Evolutionary conservation across 1,140 invertebrate genomes (phyloP).

Genomic region (Bombus pyrosoma): DNA sequence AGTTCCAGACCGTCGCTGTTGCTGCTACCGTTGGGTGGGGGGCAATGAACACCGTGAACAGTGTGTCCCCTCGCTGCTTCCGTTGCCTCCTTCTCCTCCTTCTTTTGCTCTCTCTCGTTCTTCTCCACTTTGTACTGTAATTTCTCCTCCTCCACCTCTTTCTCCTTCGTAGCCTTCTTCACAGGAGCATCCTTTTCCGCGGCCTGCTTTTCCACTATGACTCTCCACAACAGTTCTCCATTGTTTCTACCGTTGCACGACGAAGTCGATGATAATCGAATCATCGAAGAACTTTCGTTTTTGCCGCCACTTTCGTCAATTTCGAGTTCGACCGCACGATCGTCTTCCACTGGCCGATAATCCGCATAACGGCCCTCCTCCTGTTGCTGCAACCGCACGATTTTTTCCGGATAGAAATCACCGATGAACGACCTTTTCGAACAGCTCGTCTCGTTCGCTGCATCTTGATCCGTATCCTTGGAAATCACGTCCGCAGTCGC

Average conservation of each 20-base stretch:
- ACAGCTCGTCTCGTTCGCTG: not conserved
- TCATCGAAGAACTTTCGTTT: constrained; percentile 9
- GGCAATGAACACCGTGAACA: constrained; percentile 66
- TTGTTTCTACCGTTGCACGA: constrained; percentile 15
- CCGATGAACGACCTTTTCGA: constrained; percentile 53
- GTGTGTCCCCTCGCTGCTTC: constrained; percentile 67
- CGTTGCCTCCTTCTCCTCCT: constrained; percentile 60
- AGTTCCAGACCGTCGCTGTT: constrained; percentile 48
- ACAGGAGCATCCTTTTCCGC: not conserved
- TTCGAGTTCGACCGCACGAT: not conserved
- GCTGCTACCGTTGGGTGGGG: constrained; percentile 63
- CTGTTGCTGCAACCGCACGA: not conserved
- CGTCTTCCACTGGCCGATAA: too few relatives aligned
- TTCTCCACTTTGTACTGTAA: not conserved
- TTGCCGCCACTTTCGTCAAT: not conserved
- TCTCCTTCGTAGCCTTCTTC: constrained; percentile 41
- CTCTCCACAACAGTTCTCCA: constrained; percentile 65
- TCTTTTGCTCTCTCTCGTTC: not conserved
- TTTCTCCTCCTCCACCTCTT: constrained; percentile 10
- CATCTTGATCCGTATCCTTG: not conserved
- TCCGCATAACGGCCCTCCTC: not conserved
- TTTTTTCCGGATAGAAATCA: constrained; percentile 61
- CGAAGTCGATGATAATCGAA: not conserved
- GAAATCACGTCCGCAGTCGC: not conserved
- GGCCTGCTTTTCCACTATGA: constrained; percentile 67